Conservation (phyloP, 2,113 vertebrate species). For the Hippocampus abdominalis region DNA sequence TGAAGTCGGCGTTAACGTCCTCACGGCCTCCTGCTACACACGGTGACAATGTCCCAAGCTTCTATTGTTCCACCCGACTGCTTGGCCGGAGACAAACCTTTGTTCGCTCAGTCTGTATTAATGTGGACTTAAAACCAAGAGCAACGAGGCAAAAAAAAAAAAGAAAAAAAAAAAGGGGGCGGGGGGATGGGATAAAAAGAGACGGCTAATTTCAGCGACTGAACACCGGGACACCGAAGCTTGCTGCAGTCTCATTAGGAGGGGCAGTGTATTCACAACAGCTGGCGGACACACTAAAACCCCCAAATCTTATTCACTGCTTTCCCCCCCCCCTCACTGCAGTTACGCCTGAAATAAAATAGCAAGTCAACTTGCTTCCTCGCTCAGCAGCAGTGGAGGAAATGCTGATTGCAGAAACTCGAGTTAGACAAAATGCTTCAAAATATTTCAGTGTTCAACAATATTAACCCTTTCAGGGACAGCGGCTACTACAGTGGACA, state of each 20-base stretch:
- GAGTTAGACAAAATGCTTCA: not conserved
- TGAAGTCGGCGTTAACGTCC: not conserved
- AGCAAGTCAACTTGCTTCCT: not conserved
- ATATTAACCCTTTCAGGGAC: too few species aligned
- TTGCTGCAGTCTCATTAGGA: slow-evolving; percentile 12
- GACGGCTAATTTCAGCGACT: slow-evolving; percentile 16
- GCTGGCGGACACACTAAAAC: not conserved
- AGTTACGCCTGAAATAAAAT: not conserved
- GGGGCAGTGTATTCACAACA: not conserved
- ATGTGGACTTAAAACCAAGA: slow-evolving; percentile 43
- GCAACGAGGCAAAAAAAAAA: slow-evolving; percentile 27
- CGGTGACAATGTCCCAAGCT: slow-evolving; percentile 67
- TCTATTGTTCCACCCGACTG: slow-evolving; percentile 47
- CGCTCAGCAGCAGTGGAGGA: not conserved
- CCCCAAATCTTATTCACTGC: not conserved
- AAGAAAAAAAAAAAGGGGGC: not conserved
- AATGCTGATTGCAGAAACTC: not conserved
- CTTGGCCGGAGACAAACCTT: slow-evolving; percentile 30
- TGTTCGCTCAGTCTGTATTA: slow-evolving; percentile 37
- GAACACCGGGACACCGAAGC: slow-evolving; percentile 22
- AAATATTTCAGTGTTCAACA: not conserved
- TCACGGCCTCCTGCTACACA: slow-evolving; percentile 53
- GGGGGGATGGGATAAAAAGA: slow-evolving; percentile 21
- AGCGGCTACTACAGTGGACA: too few species aligned
- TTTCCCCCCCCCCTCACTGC: not conserved